Percentiles rank a stretch among this genome's conserved stretches.
phyloP scores from a whole-genome alignment of 2,113 vertebrate species.

The Acrocephalus kingi region DNA sequence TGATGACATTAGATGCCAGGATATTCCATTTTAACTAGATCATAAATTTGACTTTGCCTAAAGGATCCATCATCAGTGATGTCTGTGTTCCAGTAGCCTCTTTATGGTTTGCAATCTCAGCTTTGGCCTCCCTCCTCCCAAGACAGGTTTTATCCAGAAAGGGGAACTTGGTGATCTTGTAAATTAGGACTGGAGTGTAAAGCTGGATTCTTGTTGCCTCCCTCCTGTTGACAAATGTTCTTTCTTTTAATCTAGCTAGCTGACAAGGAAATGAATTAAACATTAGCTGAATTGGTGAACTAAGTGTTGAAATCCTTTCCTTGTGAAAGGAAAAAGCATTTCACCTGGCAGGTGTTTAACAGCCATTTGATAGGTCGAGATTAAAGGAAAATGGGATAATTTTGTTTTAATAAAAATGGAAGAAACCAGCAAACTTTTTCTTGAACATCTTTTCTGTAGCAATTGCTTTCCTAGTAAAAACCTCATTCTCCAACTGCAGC shows the following conservation, averaged over 20 bases:
- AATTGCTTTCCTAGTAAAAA: neutral
- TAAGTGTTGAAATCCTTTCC: conserved; percentile 13
- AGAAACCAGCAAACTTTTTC: neutral
- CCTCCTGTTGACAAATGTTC: conserved; percentile 27
- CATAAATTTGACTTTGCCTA: conserved; percentile 38
- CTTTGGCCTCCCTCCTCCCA: neutral
- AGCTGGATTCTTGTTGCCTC: neutral
- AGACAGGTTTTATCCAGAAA: neutral
- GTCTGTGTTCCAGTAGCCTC: neutral
- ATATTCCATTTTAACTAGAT: conserved; percentile 17
- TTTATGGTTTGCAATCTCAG: neutral
- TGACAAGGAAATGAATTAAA: conserved; percentile 53
- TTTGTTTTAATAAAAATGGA: conserved; percentile 1
- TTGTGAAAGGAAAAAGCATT: neutral
- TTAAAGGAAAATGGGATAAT: neutral
- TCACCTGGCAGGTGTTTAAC: conserved; percentile 15
- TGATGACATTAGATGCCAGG: neutral
- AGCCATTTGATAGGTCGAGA: neutral
- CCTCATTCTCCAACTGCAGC: neutral
- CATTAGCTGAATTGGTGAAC: conserved; percentile 5
- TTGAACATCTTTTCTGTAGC: neutral
- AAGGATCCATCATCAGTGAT: conserved; percentile 5
- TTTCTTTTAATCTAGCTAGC: conserved; percentile 31
- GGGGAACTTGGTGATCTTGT: neutral
- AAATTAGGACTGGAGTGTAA: neutral